phyloP scores from a whole-genome alignment of 1,140 invertebrate species.

The Apocrypta bakeri region DNA sequence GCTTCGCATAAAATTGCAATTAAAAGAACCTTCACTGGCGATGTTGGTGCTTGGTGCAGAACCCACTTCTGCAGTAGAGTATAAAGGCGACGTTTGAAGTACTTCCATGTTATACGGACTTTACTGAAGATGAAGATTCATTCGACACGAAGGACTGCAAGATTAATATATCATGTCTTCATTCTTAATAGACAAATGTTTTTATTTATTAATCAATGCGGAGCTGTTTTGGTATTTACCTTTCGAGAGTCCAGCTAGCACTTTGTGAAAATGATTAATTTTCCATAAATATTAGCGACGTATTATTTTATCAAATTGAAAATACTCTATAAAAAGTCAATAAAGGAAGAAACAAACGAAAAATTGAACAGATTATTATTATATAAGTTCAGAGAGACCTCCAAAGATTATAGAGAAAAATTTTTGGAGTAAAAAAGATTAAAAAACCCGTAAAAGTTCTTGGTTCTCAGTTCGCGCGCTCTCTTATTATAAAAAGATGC shows the following conservation, averaged over 20 bases:
- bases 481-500: slow-evolving; percentile 15
- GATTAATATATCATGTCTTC: too few species aligned
- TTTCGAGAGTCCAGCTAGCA: too few species aligned
- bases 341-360: neutral
- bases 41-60: slow-evolving; percentile 7
- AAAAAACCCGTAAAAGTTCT: neutral
- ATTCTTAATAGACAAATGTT: too few species aligned
- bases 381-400: neutral
- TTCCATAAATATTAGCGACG: too few species aligned
- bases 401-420: too few species aligned
- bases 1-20: slow-evolving; percentile 62
- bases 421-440: neutral
- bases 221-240: too few species aligned
- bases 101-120: slow-evolving; percentile 53
- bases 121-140: slow-evolving; percentile 60
- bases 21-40: slow-evolving; percentile 50
- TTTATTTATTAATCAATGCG: too few species aligned
- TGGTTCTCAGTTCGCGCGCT: too few species aligned
- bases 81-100: slow-evolving; percentile 44
- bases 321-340: too few species aligned
- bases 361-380: neutral
- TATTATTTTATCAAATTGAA: too few species aligned
- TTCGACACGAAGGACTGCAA: slow-evolving; percentile 29
- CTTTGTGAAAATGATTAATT: too few species aligned
- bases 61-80: neutral